Percentiles rank a stretch among this genome's conserved stretches.
Conservation (phyloP, 1,140 invertebrate genomes). For the Drosophila santomea region DNA sequence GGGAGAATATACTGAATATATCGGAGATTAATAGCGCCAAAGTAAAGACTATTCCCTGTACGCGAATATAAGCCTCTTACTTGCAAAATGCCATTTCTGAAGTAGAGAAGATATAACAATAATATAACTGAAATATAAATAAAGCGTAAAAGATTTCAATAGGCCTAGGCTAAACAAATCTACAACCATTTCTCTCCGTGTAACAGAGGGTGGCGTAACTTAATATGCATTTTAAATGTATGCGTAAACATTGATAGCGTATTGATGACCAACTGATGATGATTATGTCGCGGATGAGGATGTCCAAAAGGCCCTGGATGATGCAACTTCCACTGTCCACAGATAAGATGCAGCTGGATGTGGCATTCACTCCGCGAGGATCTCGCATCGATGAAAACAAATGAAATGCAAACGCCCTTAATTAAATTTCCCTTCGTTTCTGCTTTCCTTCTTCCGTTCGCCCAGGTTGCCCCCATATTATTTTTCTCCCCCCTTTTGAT, state of each 20-base stretch:
- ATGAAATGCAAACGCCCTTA: slow-evolving; percentile 79
- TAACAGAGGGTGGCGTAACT: slow-evolving; percentile 48
- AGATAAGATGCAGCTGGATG: slow-evolving; percentile 67
- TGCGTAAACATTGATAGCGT: slow-evolving; percentile 81
- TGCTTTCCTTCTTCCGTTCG: slow-evolving; percentile 37
- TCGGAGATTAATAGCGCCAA: not conserved
- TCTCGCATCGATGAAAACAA: slow-evolving; percentile 65
- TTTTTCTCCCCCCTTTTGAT: slow-evolving; percentile 1
- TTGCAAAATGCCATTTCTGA: too few relatives aligned
- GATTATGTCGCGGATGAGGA: slow-evolving; percentile 17
- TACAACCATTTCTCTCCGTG: slow-evolving; percentile 1
- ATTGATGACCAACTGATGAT: slow-evolving; percentile 60
- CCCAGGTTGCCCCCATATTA: slow-evolving; percentile 8
- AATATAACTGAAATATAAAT: too few relatives aligned
- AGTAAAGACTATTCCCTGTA: not conserved
- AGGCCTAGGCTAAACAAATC: too few relatives aligned
- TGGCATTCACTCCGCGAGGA: slow-evolving; percentile 11
- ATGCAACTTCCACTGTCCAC: slow-evolving; percentile 69
- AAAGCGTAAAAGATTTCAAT: too few relatives aligned
- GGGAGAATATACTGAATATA: not conserved
- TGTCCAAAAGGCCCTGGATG: slow-evolving; percentile 29
- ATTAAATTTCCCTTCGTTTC: slow-evolving; percentile 62
- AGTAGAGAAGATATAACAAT: too few relatives aligned
- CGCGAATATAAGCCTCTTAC: too few relatives aligned
- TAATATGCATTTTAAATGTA: slow-evolving; percentile 76